A percentile compares a stretch with the other conserved stretches of the same genome.
phyloP scores from a whole-genome alignment of 2,888 invertebrate species.

The Homarus gammarus region DNA sequence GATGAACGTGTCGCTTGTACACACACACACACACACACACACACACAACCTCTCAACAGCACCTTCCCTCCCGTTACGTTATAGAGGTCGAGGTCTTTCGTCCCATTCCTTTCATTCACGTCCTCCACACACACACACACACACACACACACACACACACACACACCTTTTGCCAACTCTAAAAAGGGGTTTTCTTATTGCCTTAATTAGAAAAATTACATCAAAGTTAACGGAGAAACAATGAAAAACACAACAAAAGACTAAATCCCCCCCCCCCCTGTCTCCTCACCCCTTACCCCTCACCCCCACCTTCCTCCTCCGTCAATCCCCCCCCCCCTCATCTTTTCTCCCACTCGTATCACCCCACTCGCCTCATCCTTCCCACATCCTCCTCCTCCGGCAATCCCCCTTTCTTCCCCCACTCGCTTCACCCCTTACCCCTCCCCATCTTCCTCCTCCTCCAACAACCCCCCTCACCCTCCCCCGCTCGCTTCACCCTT shows the following conservation, averaged over 20 bases:
- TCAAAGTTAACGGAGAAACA: neutral
- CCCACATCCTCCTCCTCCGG: too few relatives aligned
- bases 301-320: neutral
- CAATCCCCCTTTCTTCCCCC: too few relatives aligned
- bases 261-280: neutral
- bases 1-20: too few relatives aligned
- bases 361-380: neutral
- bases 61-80: slow-evolving; percentile 21
- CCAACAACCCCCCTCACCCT: neutral
- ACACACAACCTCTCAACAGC: neutral
- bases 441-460: neutral
- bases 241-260: neutral
- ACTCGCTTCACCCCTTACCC: too few relatives aligned
- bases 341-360: neutral
- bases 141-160: too few relatives aligned
- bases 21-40: neutral
- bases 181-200: too few relatives aligned
- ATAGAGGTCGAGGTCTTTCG: slow-evolving; percentile 34
- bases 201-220: too few relatives aligned
- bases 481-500: neutral
- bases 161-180: too few relatives aligned
- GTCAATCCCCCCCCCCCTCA: neutral
- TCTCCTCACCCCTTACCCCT: neutral
- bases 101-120: slow-evolving; percentile 13
- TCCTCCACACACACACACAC: too few relatives aligned